Evolutionary conservation across 2,113 vertebrate genomes (phyloP).

Genomic region (Tachycineta bicolor): DNA sequence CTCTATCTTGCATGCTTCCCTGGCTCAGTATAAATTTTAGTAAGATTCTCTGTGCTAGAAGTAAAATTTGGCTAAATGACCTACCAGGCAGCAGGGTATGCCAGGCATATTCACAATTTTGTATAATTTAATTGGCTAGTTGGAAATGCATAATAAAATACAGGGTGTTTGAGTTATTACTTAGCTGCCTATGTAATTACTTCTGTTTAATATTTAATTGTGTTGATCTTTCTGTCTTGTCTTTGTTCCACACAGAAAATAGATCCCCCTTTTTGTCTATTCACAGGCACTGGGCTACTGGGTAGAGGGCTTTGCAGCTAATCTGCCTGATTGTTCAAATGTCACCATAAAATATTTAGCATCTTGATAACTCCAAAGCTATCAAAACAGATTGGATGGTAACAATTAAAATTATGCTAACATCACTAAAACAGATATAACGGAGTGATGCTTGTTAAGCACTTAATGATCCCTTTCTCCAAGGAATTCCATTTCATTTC

Average conservation of each 20-base stretch:
- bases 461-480: conserved; percentile 74
- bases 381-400: conserved; percentile 67
- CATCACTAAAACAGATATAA: conserved; percentile 67
- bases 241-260: conserved; percentile 36
- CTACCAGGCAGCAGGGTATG: neutral
- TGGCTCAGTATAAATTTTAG: neutral
- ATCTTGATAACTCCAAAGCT: conserved; percentile 61
- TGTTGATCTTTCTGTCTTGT: conserved; percentile 65
- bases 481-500: conserved; percentile 67
- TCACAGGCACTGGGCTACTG: conserved; percentile 8
- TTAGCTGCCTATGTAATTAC: conserved; percentile 58
- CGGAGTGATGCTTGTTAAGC: conserved; percentile 72
- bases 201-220: conserved; percentile 55
- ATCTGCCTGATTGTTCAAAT: conserved; percentile 59
- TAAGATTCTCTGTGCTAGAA: neutral
- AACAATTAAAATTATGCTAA: conserved; percentile 71
- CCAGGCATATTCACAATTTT: neutral
- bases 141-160: conserved; percentile 43
- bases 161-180: conserved; percentile 35
- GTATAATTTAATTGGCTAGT: conserved; percentile 5
- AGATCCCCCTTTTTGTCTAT: neutral
- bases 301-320: conserved; percentile 1
- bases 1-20: neutral
- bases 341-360: conserved; percentile 71
- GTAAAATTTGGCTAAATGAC: neutral